Percentiles rank a stretch among this genome's conserved stretches.
Evolutionary conservation across 2,888 invertebrate species (phyloP).

Genomic region (Mantis religiosa): DNA sequence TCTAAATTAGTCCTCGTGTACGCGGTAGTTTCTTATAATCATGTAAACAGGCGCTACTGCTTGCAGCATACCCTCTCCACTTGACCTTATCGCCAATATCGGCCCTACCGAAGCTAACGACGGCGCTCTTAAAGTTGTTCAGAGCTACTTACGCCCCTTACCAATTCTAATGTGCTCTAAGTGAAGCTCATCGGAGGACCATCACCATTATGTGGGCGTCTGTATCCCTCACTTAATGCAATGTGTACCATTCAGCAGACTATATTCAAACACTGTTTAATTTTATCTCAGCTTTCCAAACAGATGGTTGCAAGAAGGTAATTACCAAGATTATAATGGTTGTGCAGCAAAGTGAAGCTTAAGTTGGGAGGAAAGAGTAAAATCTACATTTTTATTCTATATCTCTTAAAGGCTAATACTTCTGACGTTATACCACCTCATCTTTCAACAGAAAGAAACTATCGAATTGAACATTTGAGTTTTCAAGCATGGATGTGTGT

Average conservation of each 20-base stretch:
- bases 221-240: neutral
- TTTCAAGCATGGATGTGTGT: too few species aligned
- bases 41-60: neutral
- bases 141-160: neutral
- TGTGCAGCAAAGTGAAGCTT: too few species aligned
- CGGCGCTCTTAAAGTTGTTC: neutral
- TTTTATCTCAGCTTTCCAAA: neutral
- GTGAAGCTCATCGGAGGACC: neutral
- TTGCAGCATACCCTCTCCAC: neutral
- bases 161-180: neutral
- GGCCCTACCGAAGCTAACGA: neutral
- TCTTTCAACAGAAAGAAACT: too few species aligned
- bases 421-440: too few species aligned
- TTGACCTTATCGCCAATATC: neutral
- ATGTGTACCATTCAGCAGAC: neutral
- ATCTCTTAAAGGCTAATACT: too few species aligned
- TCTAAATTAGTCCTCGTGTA: neutral
- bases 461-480: too few species aligned
- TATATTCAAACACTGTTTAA: neutral
- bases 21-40: neutral
- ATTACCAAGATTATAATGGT: neutral
- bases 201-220: neutral
- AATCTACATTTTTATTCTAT: too few species aligned
- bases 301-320: neutral
- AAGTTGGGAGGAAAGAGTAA: too few species aligned